These are phyloP conservation scores for Symphodus melops DNA, from an alignment of 2,113 vertebrate genomes.

Conservation along the genomic window DNA sequence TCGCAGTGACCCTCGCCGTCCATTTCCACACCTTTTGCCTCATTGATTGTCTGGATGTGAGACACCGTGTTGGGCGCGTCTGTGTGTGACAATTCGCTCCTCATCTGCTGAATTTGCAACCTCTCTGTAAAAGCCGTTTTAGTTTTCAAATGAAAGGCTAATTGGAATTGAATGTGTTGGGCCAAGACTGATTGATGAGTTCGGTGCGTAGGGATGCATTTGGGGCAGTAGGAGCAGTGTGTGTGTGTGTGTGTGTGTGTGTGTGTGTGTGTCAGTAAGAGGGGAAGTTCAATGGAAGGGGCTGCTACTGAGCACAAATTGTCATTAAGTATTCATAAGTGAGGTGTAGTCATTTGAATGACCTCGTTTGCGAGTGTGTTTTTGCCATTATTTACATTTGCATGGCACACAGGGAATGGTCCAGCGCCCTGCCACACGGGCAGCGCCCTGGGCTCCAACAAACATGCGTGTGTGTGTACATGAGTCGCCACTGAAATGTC, in stretches of 20 bases:
- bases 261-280: constrained; percentile 8
- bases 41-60: constrained; percentile 62
- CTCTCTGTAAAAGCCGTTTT: constrained; percentile 62
- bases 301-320: constrained; percentile 66
- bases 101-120: constrained; percentile 53
- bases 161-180: constrained; percentile 71
- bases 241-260: background rate
- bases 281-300: constrained; percentile 49
- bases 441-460: constrained; percentile 75
- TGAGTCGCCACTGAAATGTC: constrained; percentile 77
- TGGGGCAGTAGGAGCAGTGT: constrained; percentile 10
- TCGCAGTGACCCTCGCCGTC: constrained; percentile 56
- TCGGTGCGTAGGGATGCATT: constrained; percentile 36
- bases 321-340: constrained; percentile 85
- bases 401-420: constrained; percentile 72
- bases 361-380: constrained; percentile 78
- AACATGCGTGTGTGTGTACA: constrained; percentile 70
- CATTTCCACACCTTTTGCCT: constrained; percentile 52
- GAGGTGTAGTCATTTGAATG: constrained; percentile 79
- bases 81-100: constrained; percentile 36
- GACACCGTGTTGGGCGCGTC: constrained; percentile 25
- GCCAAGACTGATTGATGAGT: constrained; percentile 69
- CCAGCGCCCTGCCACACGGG: constrained; percentile 68
- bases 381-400: constrained; percentile 82
- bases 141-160: constrained; percentile 71